These are phyloP conservation scores for Dipodomys spectabilis DNA, from an alignment of 2,113 vertebrate genomes.

Conservation along the genomic window DNA sequence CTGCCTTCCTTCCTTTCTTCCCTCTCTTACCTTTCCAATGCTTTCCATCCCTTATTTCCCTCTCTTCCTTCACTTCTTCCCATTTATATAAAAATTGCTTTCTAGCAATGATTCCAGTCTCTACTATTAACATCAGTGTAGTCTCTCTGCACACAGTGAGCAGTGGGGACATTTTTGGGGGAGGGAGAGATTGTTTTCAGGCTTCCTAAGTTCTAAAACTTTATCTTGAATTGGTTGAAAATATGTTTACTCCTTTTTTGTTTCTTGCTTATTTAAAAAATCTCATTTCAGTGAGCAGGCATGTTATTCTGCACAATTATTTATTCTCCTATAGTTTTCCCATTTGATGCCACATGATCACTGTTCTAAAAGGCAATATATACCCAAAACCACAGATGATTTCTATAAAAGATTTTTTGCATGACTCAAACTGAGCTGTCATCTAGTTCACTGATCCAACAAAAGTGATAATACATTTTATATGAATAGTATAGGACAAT, in stretches of 20 bases:
- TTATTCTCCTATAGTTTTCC: slow-evolving; percentile 56
- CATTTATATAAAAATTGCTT: slow-evolving; percentile 14
- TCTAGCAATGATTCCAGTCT: neutral
- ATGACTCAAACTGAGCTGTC: slow-evolving; percentile 67
- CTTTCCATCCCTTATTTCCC: no score
- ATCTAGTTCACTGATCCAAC: slow-evolving; percentile 71
- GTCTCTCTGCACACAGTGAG: neutral
- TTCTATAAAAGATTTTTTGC: slow-evolving; percentile 46
- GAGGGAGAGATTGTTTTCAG: neutral
- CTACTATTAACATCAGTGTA: neutral
- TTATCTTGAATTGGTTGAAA: slow-evolving; percentile 53
- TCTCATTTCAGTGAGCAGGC: slow-evolving; percentile 32
- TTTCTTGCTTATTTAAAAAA: slow-evolving; percentile 56
- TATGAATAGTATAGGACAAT: slow-evolving; percentile 63
- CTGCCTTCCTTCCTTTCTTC: no score
- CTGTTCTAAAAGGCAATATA: slow-evolving; percentile 48
- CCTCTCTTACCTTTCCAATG: no score
- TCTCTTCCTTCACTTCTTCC: neutral
- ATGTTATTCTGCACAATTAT: slow-evolving; percentile 35
- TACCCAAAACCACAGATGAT: neutral
- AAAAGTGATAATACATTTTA: slow-evolving; percentile 61
- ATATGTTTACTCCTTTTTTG: slow-evolving; percentile 46
- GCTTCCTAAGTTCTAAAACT: slow-evolving; percentile 27
- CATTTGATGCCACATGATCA: slow-evolving; percentile 23
- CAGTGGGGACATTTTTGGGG: no score